Conservation (phyloP, 2,888 invertebrate species). For the Drosophila formosana region DNA sequence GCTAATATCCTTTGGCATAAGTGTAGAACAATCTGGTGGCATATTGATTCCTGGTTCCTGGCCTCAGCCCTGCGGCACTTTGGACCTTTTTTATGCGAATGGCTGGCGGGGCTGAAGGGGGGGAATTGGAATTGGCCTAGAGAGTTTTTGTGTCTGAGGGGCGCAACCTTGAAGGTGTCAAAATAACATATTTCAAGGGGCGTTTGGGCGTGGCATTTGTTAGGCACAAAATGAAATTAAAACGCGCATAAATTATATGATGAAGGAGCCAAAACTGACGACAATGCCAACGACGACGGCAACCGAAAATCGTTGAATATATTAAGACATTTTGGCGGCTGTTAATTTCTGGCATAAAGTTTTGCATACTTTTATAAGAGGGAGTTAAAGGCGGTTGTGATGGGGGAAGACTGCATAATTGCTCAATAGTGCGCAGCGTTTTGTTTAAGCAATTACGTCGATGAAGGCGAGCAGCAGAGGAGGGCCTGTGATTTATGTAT, state of each 20-base stretch:
- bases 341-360: slow-evolving; percentile 61
- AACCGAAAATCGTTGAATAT: slow-evolving; percentile 69
- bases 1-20: slow-evolving; percentile 44
- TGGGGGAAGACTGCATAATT: slow-evolving; percentile 59
- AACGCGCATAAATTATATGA: slow-evolving; percentile 80
- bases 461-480: neutral
- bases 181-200: slow-evolving; percentile 73
- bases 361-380: slow-evolving; percentile 54
- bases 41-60: slow-evolving; percentile 49
- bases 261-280: slow-evolving; percentile 36
- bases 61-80: slow-evolving; percentile 8
- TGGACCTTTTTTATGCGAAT: slow-evolving; percentile 11
- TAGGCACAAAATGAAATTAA: slow-evolving; percentile 79
- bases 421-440: slow-evolving; percentile 74
- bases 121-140: neutral
- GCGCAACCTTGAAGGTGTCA: slow-evolving; percentile 79
- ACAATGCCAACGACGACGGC: slow-evolving; percentile 14
- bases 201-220: slow-evolving; percentile 72
- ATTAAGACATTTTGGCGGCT: slow-evolving; percentile 73
- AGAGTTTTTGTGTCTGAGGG: slow-evolving; percentile 35
- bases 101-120: neutral
- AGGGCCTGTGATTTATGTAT: slow-evolving; percentile 68
- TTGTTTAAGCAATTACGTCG: slow-evolving; percentile 74
- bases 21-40: slow-evolving; percentile 52
- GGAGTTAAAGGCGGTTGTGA: neutral